phyloP scores from a whole-genome alignment of 2,797 vertebrate genomes.

The Pseudopleuronectes americanus region DNA sequence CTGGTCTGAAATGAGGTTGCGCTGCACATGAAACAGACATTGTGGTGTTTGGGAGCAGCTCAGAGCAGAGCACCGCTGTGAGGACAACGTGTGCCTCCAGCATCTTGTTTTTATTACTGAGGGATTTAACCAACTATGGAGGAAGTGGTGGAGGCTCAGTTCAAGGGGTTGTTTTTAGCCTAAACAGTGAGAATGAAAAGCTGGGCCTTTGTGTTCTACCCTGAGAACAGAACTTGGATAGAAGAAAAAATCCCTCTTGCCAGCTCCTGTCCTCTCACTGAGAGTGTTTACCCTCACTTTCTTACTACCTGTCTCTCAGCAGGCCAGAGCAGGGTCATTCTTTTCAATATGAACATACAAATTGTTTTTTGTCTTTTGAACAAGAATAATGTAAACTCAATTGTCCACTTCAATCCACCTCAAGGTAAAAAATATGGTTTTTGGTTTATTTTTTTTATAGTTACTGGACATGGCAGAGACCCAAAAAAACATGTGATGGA shows the following conservation, averaged over 20 bases:
- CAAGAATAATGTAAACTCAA: background rate
- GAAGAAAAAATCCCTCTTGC: background rate
- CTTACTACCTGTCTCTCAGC: background rate
- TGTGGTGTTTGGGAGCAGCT: constrained; percentile 30
- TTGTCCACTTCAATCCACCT: background rate
- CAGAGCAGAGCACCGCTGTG: constrained; percentile 14
- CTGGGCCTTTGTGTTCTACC: constrained; percentile 1
- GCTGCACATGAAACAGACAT: constrained; percentile 21
- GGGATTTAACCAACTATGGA: constrained; percentile 32
- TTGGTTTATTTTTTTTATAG: no score
- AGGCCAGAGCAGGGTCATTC: background rate
- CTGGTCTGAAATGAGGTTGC: constrained; percentile 46
- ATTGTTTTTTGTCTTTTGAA: background rate
- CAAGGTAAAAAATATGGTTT: no score
- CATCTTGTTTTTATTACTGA: constrained; percentile 44
- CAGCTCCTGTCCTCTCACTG: background rate
- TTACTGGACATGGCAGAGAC: no score
- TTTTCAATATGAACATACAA: background rate
- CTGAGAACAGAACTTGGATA: background rate
- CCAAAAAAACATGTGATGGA: no score
- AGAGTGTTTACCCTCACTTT: background rate
- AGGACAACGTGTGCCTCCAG: constrained; percentile 29
- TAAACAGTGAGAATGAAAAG: constrained; percentile 5
- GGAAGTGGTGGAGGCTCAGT: constrained; percentile 12
- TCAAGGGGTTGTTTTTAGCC: constrained; percentile 33